A percentile compares a stretch with the other conserved stretches of the same genome.
phyloP scores from a whole-genome alignment of 1,140 invertebrate species.

The Apis mellifera region Amel_HAv3.1 CM009936.2:6375001-6375500 shows the following conservation, averaged over 20 bases:
- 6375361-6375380: constrained; percentile 47
- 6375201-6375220: constrained; percentile 50
- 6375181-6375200: constrained; percentile 58
- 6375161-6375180: constrained; percentile 24
- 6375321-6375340: constrained; percentile 62
- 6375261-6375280: constrained; percentile 55
- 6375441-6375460: constrained; percentile 7
- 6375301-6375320: constrained; percentile 59
- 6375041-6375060: not conserved
- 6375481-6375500: not conserved
- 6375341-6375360: constrained; percentile 55
- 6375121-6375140: constrained; percentile 3
- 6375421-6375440: constrained; percentile 48
- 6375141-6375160: constrained; percentile 22
- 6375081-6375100: constrained; percentile 22
- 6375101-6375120: constrained; percentile 30
- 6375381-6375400: constrained; percentile 47
- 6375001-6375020: not conserved
- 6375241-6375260: constrained; percentile 46
- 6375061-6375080: not conserved
- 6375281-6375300: constrained; percentile 60
- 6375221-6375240: constrained; percentile 38
- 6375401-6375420: constrained; percentile 49
- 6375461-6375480: not conserved
- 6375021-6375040: not conserved